Percentiles rank a stretch among this genome's conserved stretches.
These are phyloP conservation scores for Telmatherina bonti DNA, from an alignment of 2,797 vertebrate genomes.

Conservation along the genomic window DNA sequence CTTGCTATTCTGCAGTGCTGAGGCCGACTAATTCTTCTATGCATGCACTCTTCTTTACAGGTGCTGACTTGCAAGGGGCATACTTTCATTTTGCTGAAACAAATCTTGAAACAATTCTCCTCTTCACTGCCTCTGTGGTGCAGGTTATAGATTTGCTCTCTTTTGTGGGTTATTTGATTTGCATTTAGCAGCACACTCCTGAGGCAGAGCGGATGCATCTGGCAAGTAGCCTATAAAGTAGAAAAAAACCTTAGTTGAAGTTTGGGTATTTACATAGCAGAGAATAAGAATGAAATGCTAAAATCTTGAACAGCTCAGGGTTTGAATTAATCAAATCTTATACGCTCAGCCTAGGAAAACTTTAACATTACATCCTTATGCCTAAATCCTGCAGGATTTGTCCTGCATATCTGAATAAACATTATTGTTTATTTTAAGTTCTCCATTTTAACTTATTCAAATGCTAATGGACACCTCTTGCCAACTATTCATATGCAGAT, in stretches of 20 bases:
- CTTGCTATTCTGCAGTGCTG: background rate
- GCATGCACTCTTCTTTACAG: conserved; percentile 1
- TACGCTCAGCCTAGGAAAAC: conserved; percentile 22
- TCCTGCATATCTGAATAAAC: conserved; percentile 41
- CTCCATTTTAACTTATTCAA: conserved; percentile 57
- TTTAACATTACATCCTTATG: conserved; percentile 18
- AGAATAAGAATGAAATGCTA: conserved; percentile 16
- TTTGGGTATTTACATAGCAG: conserved; percentile 21
- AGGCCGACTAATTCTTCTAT: background rate
- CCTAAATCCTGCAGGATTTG: conserved; percentile 37
- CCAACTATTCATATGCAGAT: conserved; percentile 70
- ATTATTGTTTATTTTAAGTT: conserved; percentile 59
- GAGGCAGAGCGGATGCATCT: conserved; percentile 7
- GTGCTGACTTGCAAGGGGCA: conserved; percentile 20
- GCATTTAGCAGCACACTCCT: conserved; percentile 7
- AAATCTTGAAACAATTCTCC: conserved; percentile 17
- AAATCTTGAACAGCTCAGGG: conserved; percentile 8
- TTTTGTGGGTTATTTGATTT: conserved; percentile 40
- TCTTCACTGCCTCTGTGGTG: background rate
- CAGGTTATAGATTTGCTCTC: conserved; percentile 8
- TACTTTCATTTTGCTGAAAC: conserved; percentile 11
- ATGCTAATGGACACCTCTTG: conserved; percentile 64
- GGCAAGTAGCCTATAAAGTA: conserved; percentile 1
- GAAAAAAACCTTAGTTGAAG: conserved; percentile 21
- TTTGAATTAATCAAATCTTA: conserved; percentile 13